phyloP scores from a whole-genome alignment of 2,113 vertebrate species.

The Eptesicus fuscus region DNA sequence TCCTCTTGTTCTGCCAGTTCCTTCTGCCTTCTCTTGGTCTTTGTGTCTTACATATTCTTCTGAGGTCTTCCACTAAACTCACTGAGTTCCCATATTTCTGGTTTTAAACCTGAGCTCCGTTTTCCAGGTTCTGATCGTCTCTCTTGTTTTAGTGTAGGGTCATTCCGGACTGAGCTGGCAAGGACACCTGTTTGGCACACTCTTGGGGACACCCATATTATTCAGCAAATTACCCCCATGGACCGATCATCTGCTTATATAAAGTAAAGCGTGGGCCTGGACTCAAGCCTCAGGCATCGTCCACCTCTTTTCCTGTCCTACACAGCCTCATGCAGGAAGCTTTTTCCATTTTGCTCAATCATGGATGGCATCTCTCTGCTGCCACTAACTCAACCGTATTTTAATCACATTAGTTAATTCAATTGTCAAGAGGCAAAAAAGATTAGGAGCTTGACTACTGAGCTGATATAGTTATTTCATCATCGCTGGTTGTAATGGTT shows the following conservation, averaged over 20 bases:
- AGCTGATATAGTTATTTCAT: constrained; percentile 49
- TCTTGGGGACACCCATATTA: not conserved
- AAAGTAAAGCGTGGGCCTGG: not conserved
- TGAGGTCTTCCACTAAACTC: not conserved
- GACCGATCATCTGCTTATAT: not conserved
- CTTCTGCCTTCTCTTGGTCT: not conserved
- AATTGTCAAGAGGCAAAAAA: constrained; percentile 29
- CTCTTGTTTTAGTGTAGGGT: not conserved
- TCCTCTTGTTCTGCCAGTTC: not conserved
- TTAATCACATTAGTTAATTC: constrained; percentile 55
- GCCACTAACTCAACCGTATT: constrained; percentile 50
- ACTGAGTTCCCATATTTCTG: not conserved
- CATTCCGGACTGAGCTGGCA: not conserved
- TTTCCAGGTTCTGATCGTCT: not conserved
- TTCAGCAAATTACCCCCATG: not conserved
- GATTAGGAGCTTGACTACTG: constrained; percentile 26
- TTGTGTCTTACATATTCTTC: rapidly evolving
- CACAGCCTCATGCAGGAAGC: not conserved
- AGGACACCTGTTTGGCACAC: not conserved
- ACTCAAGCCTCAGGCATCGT: not conserved
- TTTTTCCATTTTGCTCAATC: constrained; percentile 39
- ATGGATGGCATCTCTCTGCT: not conserved
- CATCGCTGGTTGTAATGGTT: not conserved
- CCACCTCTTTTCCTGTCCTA: not conserved
- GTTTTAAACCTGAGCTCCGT: not conserved